phyloP scores from a whole-genome alignment of 2,113 vertebrate species.

The Chloebia gouldiae region DNA sequence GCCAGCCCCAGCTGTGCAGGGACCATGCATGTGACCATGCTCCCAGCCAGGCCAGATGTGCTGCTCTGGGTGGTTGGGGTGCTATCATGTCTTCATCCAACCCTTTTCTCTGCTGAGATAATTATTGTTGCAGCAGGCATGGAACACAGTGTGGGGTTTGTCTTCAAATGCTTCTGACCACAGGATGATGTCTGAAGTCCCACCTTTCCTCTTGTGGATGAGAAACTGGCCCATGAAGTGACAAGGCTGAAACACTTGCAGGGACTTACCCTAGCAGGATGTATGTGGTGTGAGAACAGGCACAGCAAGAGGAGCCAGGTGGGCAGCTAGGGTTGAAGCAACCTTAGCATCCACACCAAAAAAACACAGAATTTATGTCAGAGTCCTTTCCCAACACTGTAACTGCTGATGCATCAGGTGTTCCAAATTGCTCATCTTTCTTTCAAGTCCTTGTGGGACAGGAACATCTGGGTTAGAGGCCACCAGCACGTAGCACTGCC shows the following conservation, averaged over 20 bases:
- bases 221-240: neutral
- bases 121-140: neutral
- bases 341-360: neutral
- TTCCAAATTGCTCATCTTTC: neutral
- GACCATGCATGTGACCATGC: neutral
- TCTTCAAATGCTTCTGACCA: neutral
- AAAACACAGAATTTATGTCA: neutral
- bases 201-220: neutral
- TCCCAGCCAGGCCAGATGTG: neutral
- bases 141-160: neutral
- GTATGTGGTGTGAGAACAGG: neutral
- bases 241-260: neutral
- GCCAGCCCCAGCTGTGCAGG: neutral
- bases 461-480: neutral
- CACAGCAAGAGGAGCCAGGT: neutral
- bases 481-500: neutral
- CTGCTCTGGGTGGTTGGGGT: neutral
- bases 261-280: neutral
- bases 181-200: neutral
- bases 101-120: neutral
- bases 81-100: neutral
- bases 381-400: neutral
- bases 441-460: neutral
- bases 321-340: neutral
- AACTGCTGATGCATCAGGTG: neutral